Conservation (phyloP, 2,888 invertebrate species). For the Diaprepes abbreviatus region DNA sequence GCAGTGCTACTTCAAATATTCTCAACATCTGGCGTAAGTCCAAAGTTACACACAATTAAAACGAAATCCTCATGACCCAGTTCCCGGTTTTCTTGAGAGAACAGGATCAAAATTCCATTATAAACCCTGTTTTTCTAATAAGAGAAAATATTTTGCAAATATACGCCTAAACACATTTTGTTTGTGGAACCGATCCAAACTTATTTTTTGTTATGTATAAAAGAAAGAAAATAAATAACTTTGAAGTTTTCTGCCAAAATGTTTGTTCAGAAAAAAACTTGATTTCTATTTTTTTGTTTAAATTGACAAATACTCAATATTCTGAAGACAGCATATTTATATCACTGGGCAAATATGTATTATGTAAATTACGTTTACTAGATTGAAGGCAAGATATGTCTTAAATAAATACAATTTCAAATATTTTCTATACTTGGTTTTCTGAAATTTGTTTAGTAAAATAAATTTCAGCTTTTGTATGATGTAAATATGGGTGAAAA, state of each 20-base stretch:
- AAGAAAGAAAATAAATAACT: slow-evolving; percentile 12
- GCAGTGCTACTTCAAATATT: slow-evolving; percentile 1
- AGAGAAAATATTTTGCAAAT: slow-evolving; percentile 7
- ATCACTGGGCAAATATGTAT: no score
- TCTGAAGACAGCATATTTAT: neutral
- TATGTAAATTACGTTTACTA: no score
- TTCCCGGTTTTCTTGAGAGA: slow-evolving; percentile 24
- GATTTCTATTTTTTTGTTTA: neutral
- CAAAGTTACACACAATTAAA: slow-evolving; percentile 33
- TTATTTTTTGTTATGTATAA: neutral
- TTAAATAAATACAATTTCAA: no score
- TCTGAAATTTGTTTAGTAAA: no score
- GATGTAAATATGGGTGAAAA: no score
- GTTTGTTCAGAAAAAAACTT: neutral
- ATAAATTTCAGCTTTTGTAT: no score
- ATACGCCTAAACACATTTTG: slow-evolving; percentile 10
- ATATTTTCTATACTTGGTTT: no score
- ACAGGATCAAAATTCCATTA: slow-evolving; percentile 37
- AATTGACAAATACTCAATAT: neutral
- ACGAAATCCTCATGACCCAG: slow-evolving; percentile 40
- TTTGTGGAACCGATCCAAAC: neutral
- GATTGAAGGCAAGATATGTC: no score
- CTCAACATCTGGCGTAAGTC: slow-evolving; percentile 21
- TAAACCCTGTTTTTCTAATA: slow-evolving; percentile 5
- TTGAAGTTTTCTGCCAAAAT: neutral